These are phyloP conservation scores for Tanypteryx hageni DNA, from an alignment of 2,888 invertebrate species.

Conservation along the genomic window DNA sequence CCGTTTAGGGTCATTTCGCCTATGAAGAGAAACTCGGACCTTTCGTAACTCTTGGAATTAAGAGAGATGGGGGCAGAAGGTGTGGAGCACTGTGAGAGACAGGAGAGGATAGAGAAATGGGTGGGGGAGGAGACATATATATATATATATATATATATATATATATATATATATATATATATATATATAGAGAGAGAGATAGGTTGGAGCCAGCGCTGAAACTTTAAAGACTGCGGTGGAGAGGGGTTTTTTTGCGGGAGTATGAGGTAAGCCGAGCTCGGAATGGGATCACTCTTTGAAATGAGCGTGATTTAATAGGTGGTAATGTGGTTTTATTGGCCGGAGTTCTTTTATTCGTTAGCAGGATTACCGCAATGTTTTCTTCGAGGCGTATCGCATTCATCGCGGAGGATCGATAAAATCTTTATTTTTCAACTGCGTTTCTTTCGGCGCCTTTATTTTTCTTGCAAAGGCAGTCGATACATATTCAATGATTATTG, in stretches of 20 bases:
- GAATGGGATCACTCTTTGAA: not conserved
- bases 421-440: too few species aligned
- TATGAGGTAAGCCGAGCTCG: not conserved
- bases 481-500: too few species aligned
- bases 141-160: not conserved
- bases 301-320: too few species aligned
- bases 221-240: not conserved
- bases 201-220: not conserved
- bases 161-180: not conserved
- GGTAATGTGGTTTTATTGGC: too few species aligned
- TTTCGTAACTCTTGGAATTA: slow-evolving; percentile 46
- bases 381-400: too few species aligned
- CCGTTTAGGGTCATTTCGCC: not conserved
- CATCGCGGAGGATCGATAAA: too few species aligned
- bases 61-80: slow-evolving; percentile 51
- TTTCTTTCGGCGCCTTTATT: too few species aligned
- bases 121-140: not conserved
- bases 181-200: not conserved
- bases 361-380: too few species aligned
- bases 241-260: not conserved
- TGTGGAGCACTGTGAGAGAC: not conserved
- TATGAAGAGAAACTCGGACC: not conserved
- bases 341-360: too few species aligned
- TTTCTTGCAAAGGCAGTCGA: too few species aligned
- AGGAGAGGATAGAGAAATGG: not conserved